Conservation (phyloP, 2,797 vertebrate genomes). For the Helostoma temminkii region DNA sequence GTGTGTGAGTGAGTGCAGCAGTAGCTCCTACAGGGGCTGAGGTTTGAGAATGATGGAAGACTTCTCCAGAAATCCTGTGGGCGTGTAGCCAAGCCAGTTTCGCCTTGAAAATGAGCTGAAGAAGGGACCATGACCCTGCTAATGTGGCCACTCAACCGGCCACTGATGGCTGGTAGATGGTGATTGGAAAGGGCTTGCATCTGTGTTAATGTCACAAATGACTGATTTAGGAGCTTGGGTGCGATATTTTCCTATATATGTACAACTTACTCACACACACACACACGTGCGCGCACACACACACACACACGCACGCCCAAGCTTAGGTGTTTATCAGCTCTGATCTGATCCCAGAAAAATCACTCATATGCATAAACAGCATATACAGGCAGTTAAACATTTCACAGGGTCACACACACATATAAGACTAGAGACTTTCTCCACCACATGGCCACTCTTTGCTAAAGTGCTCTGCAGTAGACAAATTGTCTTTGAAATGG, state of each 20-base stretch:
- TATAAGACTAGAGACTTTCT: conserved; percentile 19
- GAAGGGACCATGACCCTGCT: conserved; percentile 40
- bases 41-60: conserved; percentile 55
- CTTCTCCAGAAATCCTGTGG: conserved; percentile 48
- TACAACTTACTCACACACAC: not conserved
- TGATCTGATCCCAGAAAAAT: not conserved
- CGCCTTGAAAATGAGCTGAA: conserved; percentile 41
- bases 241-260: not conserved
- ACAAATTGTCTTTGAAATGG: conserved; percentile 75
- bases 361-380: not conserved
- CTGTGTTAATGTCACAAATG: conserved; percentile 26
- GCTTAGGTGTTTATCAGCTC: not conserved
- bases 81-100: conserved; percentile 41
- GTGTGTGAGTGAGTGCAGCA: conserved; percentile 3
- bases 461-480: conserved; percentile 63
- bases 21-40: conserved; percentile 13
- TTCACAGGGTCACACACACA: not conserved
- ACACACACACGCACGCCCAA: not conserved
- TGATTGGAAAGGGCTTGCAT: conserved; percentile 47
- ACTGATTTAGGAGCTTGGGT: conserved; percentile 23
- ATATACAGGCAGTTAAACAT: conserved; percentile 5
- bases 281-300: not conserved
- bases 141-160: conserved; percentile 50
- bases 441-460: conserved; percentile 45
- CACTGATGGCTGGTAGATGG: conserved; percentile 44